Evolutionary conservation across 2,888 invertebrate genomes (phyloP).

Genomic region (Dexiosoma caninum): DNA sequence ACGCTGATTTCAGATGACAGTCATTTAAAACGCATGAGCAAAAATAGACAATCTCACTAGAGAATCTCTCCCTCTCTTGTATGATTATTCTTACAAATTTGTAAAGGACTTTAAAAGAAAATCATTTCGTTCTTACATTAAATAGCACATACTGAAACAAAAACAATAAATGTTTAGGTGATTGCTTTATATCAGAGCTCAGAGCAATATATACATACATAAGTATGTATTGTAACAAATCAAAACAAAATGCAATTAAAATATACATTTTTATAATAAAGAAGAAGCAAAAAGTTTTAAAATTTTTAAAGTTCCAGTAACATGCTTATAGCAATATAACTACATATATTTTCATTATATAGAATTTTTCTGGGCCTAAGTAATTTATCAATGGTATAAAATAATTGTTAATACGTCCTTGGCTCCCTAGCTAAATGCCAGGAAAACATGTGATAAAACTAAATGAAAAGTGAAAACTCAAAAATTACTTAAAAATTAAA

Average conservation of each 20-base stretch:
- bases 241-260: constrained; percentile 48
- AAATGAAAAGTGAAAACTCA: constrained; percentile 28
- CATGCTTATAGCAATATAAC: too few relatives aligned
- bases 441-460: constrained; percentile 39
- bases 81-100: constrained; percentile 1
- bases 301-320: neutral
- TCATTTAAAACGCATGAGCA: constrained; percentile 35
- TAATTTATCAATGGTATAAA: constrained; percentile 27
- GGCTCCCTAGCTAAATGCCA: constrained; percentile 40
- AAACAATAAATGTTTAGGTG: constrained; percentile 47
- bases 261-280: constrained; percentile 5
- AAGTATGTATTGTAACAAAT: constrained; percentile 15
- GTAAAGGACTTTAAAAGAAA: constrained; percentile 35
- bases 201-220: constrained; percentile 20
- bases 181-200: constrained; percentile 40
- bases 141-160: constrained; percentile 50
- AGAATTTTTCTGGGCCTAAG: neutral
- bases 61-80: neutral
- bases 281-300: neutral
- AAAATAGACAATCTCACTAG: neutral
- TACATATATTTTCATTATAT: neutral
- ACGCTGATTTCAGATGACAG: neutral
- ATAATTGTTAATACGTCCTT: constrained; percentile 38
- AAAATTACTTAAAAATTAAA: neutral
- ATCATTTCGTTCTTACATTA: constrained; percentile 7